phyloP scores from a whole-genome alignment of 2,888 invertebrate species.

The Euphydryas editha region DNA sequence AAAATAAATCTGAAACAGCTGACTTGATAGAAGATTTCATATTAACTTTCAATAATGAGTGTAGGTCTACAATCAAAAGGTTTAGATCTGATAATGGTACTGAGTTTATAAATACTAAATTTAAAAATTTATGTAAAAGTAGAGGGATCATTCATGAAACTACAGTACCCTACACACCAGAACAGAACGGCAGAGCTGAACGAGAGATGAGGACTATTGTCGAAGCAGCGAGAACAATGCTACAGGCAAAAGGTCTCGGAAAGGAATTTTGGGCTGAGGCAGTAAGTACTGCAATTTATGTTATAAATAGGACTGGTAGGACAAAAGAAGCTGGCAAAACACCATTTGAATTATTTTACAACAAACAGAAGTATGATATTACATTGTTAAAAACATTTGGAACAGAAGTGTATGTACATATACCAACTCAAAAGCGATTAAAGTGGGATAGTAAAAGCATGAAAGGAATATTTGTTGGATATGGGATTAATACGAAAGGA shows the following conservation, averaged over 20 bases:
- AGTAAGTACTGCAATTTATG: not conserved
- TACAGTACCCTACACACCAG: constrained; percentile 4
- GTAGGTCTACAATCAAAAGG: not conserved
- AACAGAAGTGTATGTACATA: constrained; percentile 8
- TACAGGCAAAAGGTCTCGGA: not conserved
- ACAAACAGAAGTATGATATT: constrained; percentile 4
- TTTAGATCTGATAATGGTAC: constrained; percentile 9
- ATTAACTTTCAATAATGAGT: constrained; percentile 5
- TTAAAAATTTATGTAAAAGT: constrained; percentile 9
- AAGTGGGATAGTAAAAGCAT: constrained; percentile 8
- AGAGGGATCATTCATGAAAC: constrained; percentile 3
- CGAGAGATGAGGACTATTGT: not conserved
- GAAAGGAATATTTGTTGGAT: constrained; percentile 8
- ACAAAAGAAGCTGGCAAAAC: constrained; percentile 2
- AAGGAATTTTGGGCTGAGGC: constrained; percentile 5
- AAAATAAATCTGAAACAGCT: constrained; percentile 1
- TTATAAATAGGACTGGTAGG: not conserved
- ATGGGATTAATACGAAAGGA: constrained; percentile 10
- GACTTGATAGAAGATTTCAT: constrained; percentile 1
- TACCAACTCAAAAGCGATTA: constrained; percentile 2
- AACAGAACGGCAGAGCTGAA: constrained; percentile 13
- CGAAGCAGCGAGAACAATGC: constrained; percentile 1
- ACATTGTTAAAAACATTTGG: constrained; percentile 8
- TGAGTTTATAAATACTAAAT: not conserved
- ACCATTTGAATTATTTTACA: constrained; percentile 7